A percentile compares a stretch with the other conserved stretches of the same genome.
Conservation (phyloP, 2,797 vertebrate genomes). For the Nannoperca australis region DNA sequence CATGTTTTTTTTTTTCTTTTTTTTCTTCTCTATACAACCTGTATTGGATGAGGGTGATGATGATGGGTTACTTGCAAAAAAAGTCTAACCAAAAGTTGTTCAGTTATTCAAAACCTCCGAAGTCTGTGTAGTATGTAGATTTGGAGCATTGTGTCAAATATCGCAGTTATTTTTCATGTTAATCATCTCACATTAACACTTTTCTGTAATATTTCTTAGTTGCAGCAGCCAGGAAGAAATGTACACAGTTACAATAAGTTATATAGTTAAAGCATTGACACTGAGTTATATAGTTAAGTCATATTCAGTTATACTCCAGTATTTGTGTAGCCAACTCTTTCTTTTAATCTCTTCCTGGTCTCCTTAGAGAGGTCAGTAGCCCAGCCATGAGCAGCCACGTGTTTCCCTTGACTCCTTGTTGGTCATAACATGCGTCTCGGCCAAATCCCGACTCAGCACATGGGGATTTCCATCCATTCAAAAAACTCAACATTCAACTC, state of each 20-base stretch:
- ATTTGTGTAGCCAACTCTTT: neutral
- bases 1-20: too few relatives aligned
- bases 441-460: constrained; percentile 3
- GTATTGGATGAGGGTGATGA: too few relatives aligned
- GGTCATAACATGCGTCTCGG: constrained; percentile 2
- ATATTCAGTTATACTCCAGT: neutral
- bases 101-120: too few relatives aligned
- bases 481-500: neutral
- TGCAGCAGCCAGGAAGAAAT: neutral
- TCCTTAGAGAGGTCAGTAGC: neutral
- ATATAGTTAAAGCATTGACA: too few relatives aligned
- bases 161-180: neutral
- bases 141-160: too few relatives aligned
- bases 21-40: neutral
- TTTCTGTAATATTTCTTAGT: neutral
- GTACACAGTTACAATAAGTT: neutral
- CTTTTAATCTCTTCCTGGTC: neutral
- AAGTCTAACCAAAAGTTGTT: too few relatives aligned
- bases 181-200: neutral
- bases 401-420: constrained; percentile 12
- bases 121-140: too few relatives aligned
- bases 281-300: neutral
- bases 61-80: too few relatives aligned
- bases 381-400: neutral
- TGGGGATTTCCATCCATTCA: too few relatives aligned